Base-by-base conservation (phyloP, 2,888 invertebrate genomes). In the Psylliodes chrysocephalus region DNA sequence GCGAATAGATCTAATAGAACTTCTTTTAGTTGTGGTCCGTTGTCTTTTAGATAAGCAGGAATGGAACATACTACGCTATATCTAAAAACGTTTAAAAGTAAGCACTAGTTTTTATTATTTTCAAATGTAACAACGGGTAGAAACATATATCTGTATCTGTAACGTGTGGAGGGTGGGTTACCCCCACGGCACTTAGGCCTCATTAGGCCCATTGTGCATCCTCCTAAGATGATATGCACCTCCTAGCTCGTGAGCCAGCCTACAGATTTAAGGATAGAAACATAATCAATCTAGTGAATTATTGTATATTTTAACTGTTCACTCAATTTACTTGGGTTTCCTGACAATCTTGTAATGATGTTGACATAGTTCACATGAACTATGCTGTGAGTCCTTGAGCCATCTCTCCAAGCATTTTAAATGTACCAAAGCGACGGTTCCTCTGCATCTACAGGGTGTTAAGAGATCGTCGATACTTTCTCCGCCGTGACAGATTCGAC, bases 361-460 rank as follows among this genome's bases (percentile, higher is more conserved):
- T 63, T 84, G 81, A 77, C 88, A 88, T 19, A 88, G 79, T 77
- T 88, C 88, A 76, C 88, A 88, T 28, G 76, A 75, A 63, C 84
- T 85, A 53, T 81, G 79, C 17, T 84, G 83, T 1, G 85, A 85
- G 73, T 86, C 85, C 42, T 84, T 84, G 2, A 88, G 80, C 87
- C 87, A 88, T 46, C 81, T 80, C 75, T 87, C 87, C 62, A 88
- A 77, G 72, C 88, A 88, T 40, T 84, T 82, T 14, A 85, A 73
- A 77, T 87, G 87, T n/a, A 86, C 83, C 60, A 85, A 74, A 8
- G 87, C 86, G 71, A 87, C 82, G 0, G 85, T 83, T 2, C 87
- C 87, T 69, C 82, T 78, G 75, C 87, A 87, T 63, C 82, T 75
- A 72, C 87, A 87, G 0, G 86, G 86, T 0, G 85, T 83, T 18